Evolutionary conservation across 2,797 vertebrate species (phyloP).

Genomic region (Tarsius wallacei): DNA sequence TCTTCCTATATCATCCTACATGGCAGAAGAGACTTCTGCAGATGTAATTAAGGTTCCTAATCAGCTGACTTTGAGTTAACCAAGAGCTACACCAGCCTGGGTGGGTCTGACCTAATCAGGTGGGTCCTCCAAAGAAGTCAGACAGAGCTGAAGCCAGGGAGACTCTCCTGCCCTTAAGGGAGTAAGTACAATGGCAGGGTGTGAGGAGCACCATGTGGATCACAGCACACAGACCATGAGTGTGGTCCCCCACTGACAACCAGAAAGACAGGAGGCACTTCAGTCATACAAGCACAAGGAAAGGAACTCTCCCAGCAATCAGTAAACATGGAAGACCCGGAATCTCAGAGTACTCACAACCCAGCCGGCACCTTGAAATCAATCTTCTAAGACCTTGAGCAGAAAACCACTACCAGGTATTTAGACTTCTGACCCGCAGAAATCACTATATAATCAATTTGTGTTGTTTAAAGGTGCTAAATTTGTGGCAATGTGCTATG

Average conservation of each 20-base stretch:
- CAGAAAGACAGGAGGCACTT: not conserved
- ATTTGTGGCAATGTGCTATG: not conserved
- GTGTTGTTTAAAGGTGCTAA: not conserved
- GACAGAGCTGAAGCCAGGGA: constrained; percentile 1
- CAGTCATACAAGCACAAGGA: not conserved
- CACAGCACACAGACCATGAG: not conserved
- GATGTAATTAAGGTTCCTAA: not conserved
- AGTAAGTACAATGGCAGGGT: not conserved
- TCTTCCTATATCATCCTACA: not conserved
- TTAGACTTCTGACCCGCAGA: not conserved
- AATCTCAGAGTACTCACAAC: not conserved
- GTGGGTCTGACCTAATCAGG: not conserved
- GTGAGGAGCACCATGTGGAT: not conserved
- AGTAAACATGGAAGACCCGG: not conserved
- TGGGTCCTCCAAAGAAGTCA: not conserved
- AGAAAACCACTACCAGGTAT: not conserved
- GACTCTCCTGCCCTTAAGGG: not conserved
- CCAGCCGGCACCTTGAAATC: not conserved
- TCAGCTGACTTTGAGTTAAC: not conserved
- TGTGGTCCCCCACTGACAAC: not conserved
- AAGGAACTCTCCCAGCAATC: not conserved
- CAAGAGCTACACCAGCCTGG: not conserved
- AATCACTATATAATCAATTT: not conserved
- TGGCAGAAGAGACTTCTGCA: not conserved
- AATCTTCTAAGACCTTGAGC: not conserved